Evolutionary conservation across 2,113 vertebrate genomes (phyloP).

Genomic region (Butorides virescens): DNA sequence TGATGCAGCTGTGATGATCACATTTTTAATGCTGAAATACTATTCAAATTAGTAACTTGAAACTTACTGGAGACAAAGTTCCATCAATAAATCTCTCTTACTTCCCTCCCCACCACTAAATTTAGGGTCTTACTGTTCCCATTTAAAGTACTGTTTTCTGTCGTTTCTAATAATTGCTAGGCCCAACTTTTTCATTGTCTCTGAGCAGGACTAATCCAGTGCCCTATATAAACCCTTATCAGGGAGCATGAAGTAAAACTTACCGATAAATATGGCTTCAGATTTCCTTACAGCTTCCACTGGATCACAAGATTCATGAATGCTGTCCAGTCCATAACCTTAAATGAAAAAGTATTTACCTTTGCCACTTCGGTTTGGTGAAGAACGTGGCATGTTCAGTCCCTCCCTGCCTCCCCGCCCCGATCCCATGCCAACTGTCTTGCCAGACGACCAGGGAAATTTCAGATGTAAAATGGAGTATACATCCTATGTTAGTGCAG

Average conservation of each 20-base stretch:
- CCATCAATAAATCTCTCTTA: background rate
- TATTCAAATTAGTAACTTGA: background rate
- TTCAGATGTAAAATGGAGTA: background rate
- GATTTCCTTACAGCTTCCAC: slow-evolving; percentile 79
- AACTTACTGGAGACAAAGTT: background rate
- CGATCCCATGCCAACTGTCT: background rate
- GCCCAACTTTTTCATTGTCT: background rate
- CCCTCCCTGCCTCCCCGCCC: background rate
- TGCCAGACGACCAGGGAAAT: background rate
- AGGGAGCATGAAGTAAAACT: background rate
- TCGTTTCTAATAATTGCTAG: background rate
- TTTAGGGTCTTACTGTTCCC: background rate
- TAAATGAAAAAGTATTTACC: slow-evolving; percentile 4
- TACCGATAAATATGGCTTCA: slow-evolving; percentile 87
- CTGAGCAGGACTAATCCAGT: background rate
- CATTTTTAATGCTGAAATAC: background rate
- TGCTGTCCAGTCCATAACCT: slow-evolving; percentile 85
- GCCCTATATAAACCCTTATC: background rate
- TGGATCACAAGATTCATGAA: slow-evolving; percentile 83
- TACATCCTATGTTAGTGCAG: fast-evolving
- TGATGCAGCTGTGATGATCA: background rate
- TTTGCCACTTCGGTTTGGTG: background rate
- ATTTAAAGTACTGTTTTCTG: background rate
- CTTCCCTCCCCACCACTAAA: background rate
- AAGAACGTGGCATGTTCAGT: background rate